Base-by-base conservation (phyloP, 2,888 invertebrate genomes). In the Trachelus troglodyta region DNA sequence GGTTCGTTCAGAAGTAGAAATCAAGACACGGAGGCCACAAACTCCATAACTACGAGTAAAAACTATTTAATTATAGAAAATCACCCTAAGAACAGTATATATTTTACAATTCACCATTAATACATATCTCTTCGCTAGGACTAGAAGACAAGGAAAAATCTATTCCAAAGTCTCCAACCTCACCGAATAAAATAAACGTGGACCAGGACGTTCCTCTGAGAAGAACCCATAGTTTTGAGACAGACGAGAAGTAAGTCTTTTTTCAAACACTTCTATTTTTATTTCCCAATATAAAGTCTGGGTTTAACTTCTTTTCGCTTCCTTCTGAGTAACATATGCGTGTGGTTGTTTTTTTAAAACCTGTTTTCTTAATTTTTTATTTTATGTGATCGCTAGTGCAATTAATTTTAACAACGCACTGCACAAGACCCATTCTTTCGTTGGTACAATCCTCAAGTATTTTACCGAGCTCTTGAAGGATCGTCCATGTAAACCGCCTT, bases 171-270 rank as follows among this genome's bases (percentile, higher is more conserved):
- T 86, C 91, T 78, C 89, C 92, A 79, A 89, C 89, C 77, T 85
- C 90, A 84, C 86, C 92, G 84, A 90, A 88, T 85, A 89, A 92
- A 91, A 83, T 86, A 83, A 90, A 90, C 77, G 91, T 92, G 81
- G 94, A 94, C 83, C 92, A 93, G 82, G 96, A 96, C 90, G 94
- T 95, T 82, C 94, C 95, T 83, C 93, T 97, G 81, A 94, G 97
- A 91, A 94, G 97, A 91, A 96, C 97, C 74, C 96, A 96, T 91
- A 97, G 97, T 92, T 97, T 97, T 91, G 97, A 97, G 92, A 96
- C 96, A 88, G 97, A 97, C 91, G 96, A 96, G 93, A 96, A 96
- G 97, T 97, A 93, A 95, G 96, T 95, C 31, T 76, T 75, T 68
- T 71, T 75, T n/a, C 33, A 35, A 35, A 73, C 56, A 68, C 69